Conservation (phyloP, 2,888 invertebrate species). For the Lepidocyrtinus sp. region DNA sequence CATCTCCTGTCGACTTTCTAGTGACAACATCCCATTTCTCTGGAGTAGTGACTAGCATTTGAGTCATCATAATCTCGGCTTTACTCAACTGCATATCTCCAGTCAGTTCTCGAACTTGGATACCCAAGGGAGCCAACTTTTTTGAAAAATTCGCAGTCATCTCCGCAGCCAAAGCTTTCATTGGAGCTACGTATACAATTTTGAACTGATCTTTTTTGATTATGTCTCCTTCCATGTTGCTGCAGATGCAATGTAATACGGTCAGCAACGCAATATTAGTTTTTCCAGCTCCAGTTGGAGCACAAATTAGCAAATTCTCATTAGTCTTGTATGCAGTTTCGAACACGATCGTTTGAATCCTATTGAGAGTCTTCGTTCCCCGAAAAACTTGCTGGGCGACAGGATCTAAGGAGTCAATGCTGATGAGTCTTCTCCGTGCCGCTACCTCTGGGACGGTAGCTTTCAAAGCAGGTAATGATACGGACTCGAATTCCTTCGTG, state of each 20-base stretch:
- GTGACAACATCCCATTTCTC: slow-evolving; percentile 99
- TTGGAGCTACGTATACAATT: slow-evolving; percentile 99
- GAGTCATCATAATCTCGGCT: slow-evolving; percentile 93
- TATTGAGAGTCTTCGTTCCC: slow-evolving; percentile 88
- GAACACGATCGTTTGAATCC: slow-evolving; percentile 96
- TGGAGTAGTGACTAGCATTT: slow-evolving; percentile 97
- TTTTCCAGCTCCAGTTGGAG: slow-evolving; percentile 99
- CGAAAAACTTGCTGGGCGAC: slow-evolving; percentile 92
- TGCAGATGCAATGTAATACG: slow-evolving; percentile 91
- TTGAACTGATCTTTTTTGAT: slow-evolving; percentile 95
- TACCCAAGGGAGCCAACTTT: slow-evolving; percentile 83
- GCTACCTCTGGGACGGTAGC: slow-evolving; percentile 74
- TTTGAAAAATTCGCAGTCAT: slow-evolving; percentile 96
- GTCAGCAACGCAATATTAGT: slow-evolving; percentile 97
- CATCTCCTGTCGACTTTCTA: slow-evolving; percentile 92
- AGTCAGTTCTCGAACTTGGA: slow-evolving; percentile 92
- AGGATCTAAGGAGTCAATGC: slow-evolving; percentile 80
- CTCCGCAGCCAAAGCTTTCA: slow-evolving; percentile 99
- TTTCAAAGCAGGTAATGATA: slow-evolving; percentile 84
- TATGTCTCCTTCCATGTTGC: slow-evolving; percentile 83
- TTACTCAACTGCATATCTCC: slow-evolving; percentile 99
- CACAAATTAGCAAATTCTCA: slow-evolving; percentile 97
- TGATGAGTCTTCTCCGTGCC: slow-evolving; percentile 79
- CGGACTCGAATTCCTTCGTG: slow-evolving; percentile 86
- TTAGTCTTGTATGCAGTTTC: slow-evolving; percentile 96